Base-by-base conservation (phyloP, 2,797 vertebrate genomes). In the Tarsius wallacei region DNA sequence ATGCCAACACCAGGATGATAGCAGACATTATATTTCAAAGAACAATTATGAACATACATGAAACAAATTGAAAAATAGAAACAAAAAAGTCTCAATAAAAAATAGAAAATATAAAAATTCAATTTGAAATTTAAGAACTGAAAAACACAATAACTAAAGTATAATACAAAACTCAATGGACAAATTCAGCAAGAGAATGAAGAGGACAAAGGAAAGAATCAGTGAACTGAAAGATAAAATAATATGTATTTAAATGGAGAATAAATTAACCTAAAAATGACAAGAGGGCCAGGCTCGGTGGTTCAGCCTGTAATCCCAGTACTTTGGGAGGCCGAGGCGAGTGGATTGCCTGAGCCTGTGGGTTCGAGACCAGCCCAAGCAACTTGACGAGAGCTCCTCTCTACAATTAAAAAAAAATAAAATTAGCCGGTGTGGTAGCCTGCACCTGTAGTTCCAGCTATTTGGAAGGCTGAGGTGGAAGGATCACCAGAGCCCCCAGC, bases 61-160 rank as follows among this genome's bases (percentile, higher is more conserved):
- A 85, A 90, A 49, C 9, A 92, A 87, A 80, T 66, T 61, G 71
- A 70, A 91, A 85, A 55, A 70, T 7, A 81, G 31, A 63, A 76
- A 85, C 8, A 85, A 42, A 7, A 71, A 90, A 26, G 15, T 71
- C 68, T 90, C 31, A 94, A 77, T 4, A 59, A 87, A 84, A 77
- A 57, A 71, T 31, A 42, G 22, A 68, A 78, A 12, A 74, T 55
- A 49, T 63, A 53, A 61, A 86, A 95, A 87, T 76, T 49, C 31
- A 61, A 47, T 51, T 11, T 26, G 2, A 66, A 63, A 59, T 57
- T 88, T 82, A 70, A 95, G 64, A 93, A 90, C 3, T 64, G 11
- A 66, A 87, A 90, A 83, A 81, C 33, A 74, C 4, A 85, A 31
- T 66, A 78, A 61, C 4, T 15, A 16, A 90, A 90, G 82, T 66